phyloP scores from a whole-genome alignment of 2,888 invertebrate species.

The Drosophila peninsularis region DNA sequence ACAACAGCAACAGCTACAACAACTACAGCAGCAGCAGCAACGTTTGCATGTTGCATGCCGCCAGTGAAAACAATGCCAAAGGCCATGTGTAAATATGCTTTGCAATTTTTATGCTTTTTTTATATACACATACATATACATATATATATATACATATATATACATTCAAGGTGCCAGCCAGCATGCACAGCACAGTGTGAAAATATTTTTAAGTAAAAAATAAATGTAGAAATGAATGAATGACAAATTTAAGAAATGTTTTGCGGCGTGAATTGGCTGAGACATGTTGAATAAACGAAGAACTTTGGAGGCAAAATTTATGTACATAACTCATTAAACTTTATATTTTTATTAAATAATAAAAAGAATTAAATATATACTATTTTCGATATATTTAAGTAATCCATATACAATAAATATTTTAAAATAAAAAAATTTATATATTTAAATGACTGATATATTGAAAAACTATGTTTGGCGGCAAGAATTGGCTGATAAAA shows the following conservation, averaged over 20 bases:
- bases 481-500: too few relatives aligned
- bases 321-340: too few relatives aligned
- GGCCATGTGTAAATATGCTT: conserved; percentile 75
- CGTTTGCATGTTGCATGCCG: conserved; percentile 53
- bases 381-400: too few relatives aligned
- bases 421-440: too few relatives aligned
- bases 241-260: neutral
- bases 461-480: too few relatives aligned
- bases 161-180: conserved; percentile 33
- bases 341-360: too few relatives aligned
- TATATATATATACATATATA: neutral
- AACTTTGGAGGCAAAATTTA: too few relatives aligned
- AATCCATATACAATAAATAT: too few relatives aligned
- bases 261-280: neutral
- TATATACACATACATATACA: conserved; percentile 1
- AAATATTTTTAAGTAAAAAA: conserved; percentile 33
- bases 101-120: conserved; percentile 45
- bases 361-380: too few relatives aligned
- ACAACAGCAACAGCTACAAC: conserved; percentile 36
- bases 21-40: conserved; percentile 3
- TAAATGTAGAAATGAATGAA: neutral
- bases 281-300: too few relatives aligned
- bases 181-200: conserved; percentile 53
- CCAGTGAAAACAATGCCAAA: conserved; percentile 73
- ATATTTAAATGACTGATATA: too few relatives aligned